Evolutionary conservation across 2,113 vertebrate species (phyloP), one percentile per base, ranked within the genome.

Genomic region (Pseudorhombus dupliciocellatus): DNA sequence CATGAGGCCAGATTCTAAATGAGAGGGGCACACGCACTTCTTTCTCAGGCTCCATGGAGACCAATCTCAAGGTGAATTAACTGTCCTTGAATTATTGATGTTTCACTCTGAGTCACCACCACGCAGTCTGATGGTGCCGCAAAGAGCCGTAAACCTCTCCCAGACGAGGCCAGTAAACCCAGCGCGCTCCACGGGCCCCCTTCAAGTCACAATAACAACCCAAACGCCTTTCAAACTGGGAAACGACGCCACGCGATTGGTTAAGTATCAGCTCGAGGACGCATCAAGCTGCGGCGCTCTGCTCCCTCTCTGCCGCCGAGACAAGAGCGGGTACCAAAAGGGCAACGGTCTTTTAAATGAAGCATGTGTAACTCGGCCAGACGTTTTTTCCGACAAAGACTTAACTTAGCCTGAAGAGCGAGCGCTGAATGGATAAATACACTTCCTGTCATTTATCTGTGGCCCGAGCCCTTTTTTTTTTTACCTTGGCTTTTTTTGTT

Each of bases 61-160:
- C 22, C 67, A 48, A 51, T 75, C 75, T 88, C 78, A 84, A 84
- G 84, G 83, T 90, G 82, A 91, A 85, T 90, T 87, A 87, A 88
- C 81, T 65, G 52, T 61, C 79, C 72, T 87, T 92, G 80, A 91
- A 91, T 91, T 86, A 90, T 90, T 88, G 73, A 91, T 85, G 81
- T 56, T 84, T 83, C 55, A 51, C 62, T 79, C 64, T 24, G n/a
- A 83, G 73, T 77, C 51, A 1, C 61, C 46, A 48, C 40, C 18
- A 4, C 24, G 65, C 24, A 52, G 52, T 60, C 73, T 84, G 59
- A 88, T 67, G 68, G 57, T 1, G 9, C 66, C 21, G 67, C 56
- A 48, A 76, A 77, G 62, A 78, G 63, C 37, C 31, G 22, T 74
- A 82, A 81, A 76, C 24, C 50, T 0, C 59, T 69, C 26, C 34